Evolutionary conservation across 2,797 vertebrate genomes (phyloP).

Genomic region (Myiothlypis chrysogaster): DNA sequence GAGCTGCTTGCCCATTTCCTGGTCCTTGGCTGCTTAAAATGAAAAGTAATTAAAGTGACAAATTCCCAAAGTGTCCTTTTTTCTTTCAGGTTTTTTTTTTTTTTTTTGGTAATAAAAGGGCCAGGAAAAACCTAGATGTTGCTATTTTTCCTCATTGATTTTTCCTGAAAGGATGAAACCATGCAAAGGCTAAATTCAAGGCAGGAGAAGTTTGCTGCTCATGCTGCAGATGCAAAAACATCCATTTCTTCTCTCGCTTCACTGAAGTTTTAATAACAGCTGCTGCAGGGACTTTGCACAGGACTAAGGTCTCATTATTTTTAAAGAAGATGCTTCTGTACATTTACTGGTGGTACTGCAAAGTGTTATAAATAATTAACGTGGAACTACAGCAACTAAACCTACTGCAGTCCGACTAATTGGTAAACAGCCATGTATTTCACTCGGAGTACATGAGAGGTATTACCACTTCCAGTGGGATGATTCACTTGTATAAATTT

Average conservation of each 20-base stretch:
- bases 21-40: background rate
- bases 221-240: background rate
- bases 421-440: constrained; percentile 43
- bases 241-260: constrained; percentile 33
- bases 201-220: background rate
- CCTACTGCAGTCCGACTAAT: constrained; percentile 33
- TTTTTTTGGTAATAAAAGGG: background rate
- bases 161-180: background rate
- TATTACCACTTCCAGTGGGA: background rate
- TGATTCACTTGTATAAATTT: constrained; percentile 17
- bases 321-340: constrained; percentile 18
- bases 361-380: constrained; percentile 56
- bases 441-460: background rate
- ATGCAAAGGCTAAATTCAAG: background rate
- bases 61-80: background rate
- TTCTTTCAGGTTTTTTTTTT: no score
- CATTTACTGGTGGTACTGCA: background rate
- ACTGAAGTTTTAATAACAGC: constrained; percentile 39
- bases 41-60: constrained; percentile 15
- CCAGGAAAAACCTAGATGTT: background rate
- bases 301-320: constrained; percentile 43
- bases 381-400: background rate
- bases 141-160: constrained; percentile 47
- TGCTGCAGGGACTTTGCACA: constrained; percentile 37
- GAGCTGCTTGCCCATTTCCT: background rate